Evolutionary conservation across 2,797 vertebrate genomes (phyloP).

Genomic region (Eidolon dupreanum): DNA sequence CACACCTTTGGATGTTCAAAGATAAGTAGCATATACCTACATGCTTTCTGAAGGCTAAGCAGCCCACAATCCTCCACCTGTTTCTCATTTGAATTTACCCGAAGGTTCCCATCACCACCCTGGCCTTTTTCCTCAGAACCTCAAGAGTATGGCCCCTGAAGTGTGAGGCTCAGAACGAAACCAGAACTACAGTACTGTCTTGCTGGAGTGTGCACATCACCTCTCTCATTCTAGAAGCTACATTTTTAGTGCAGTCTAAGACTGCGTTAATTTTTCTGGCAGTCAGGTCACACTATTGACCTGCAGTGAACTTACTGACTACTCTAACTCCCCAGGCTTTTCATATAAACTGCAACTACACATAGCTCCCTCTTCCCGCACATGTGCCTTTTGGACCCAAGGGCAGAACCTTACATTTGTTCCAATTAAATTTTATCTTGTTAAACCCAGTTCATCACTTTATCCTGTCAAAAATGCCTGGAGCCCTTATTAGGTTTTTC

Average conservation of each 20-base stretch:
- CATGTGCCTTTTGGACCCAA: conserved; percentile 72
- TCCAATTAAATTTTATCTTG: conserved; percentile 80
- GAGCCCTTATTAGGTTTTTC: conserved; percentile 77
- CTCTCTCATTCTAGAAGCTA: neutral
- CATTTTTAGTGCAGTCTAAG: neutral
- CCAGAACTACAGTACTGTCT: neutral
- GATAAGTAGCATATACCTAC: neutral
- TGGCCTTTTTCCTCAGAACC: neutral
- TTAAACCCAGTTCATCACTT: conserved; percentile 76
- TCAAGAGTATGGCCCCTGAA: neutral
- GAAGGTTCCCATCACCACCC: neutral
- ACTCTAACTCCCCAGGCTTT: conserved; percentile 41
- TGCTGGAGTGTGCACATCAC: accelerated
- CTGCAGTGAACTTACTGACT: neutral
- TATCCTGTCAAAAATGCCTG: conserved; percentile 75
- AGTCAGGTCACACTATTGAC: conserved; percentile 66
- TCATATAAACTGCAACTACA: neutral
- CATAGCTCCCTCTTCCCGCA: neutral
- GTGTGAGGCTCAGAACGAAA: neutral
- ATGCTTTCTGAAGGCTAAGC: neutral
- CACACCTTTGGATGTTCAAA: neutral
- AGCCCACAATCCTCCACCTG: neutral
- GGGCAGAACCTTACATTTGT: conserved; percentile 78
- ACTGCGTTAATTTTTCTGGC: neutral
- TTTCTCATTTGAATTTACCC: neutral